Conservation (phyloP, 2,113 vertebrate species). For the Atlantisia rogersi region DNA sequence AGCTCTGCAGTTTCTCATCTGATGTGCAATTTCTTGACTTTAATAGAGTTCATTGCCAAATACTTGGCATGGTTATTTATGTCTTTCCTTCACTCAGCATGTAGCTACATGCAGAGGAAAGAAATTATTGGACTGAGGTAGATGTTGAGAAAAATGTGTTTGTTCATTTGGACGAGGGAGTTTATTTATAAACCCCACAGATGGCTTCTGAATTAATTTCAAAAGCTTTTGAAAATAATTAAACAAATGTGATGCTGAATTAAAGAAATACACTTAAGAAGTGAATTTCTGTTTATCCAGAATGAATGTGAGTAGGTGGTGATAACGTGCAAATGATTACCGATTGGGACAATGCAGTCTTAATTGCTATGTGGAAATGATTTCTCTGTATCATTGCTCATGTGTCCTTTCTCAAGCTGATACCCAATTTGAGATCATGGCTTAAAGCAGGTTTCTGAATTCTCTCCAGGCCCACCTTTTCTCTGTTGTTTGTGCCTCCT, state of each 20-base stretch:
- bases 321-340: not conserved
- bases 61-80: not conserved
- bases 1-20: not conserved
- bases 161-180: not conserved
- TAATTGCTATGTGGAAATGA: not conserved
- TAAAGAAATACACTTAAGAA: not conserved
- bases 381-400: not conserved
- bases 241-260: not conserved
- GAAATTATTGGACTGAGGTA: not conserved
- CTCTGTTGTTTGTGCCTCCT: not conserved
- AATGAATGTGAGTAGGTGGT: not conserved
- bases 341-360: not conserved
- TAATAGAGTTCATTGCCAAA: conserved; percentile 25
- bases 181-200: conserved; percentile 36
- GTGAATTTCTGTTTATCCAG: not conserved
- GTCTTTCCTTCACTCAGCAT: conserved; percentile 11
- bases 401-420: not conserved
- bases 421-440: not conserved
- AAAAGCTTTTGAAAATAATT: conserved; percentile 1
- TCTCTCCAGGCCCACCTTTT: not conserved
- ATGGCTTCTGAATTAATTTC: not conserved
- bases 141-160: conserved; percentile 10
- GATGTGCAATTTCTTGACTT: conserved; percentile 17
- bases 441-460: not conserved
- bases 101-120: conserved; percentile 16